phyloP scores from a whole-genome alignment of 2,797 vertebrate genomes.

The Mastacembelus armatus region DNA sequence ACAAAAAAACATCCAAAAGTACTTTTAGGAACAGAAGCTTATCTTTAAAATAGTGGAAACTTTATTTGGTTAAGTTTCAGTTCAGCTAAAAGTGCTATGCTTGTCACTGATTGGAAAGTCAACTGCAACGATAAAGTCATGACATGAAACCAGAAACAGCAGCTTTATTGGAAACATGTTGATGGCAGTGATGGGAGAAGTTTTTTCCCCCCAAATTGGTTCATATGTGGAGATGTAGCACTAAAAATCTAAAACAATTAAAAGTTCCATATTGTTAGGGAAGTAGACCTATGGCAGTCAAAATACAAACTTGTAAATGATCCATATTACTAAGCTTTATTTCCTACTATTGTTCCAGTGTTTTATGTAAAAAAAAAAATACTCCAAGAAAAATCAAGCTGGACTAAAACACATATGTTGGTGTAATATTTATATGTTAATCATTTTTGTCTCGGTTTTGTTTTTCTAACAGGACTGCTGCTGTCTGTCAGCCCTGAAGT shows the following conservation, averaged over 20 bases:
- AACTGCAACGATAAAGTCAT: conserved; percentile 27
- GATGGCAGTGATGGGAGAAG: conserved; percentile 1
- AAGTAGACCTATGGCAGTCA: background rate
- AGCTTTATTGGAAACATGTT: conserved; percentile 60
- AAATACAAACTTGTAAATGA: background rate
- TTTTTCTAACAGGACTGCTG: conserved; percentile 71
- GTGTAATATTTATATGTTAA: background rate
- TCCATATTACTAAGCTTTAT: too few species aligned
- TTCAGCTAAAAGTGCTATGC: conserved; percentile 36
- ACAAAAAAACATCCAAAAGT: conserved; percentile 3
- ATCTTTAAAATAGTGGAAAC: conserved; percentile 57
- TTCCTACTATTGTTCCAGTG: too few species aligned
- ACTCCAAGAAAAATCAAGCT: too few species aligned
- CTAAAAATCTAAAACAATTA: background rate
- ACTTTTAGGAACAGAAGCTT: conserved; percentile 36
- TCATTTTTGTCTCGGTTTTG: background rate
- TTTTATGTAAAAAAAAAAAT: too few species aligned
- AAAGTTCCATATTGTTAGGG: too few species aligned
- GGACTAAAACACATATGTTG: too few species aligned
- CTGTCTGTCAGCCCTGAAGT: conserved; percentile 62
- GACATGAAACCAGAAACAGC: conserved; percentile 47
- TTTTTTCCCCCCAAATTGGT: background rate
- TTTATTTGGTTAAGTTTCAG: conserved; percentile 47
- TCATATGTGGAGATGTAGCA: background rate
- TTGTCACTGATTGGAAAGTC: conserved; percentile 52